A percentile compares a stretch with the other conserved stretches of the same genome.
Evolutionary conservation across 2,888 invertebrate species (phyloP).

Genomic region (Epirrhoe alternata): DNA sequence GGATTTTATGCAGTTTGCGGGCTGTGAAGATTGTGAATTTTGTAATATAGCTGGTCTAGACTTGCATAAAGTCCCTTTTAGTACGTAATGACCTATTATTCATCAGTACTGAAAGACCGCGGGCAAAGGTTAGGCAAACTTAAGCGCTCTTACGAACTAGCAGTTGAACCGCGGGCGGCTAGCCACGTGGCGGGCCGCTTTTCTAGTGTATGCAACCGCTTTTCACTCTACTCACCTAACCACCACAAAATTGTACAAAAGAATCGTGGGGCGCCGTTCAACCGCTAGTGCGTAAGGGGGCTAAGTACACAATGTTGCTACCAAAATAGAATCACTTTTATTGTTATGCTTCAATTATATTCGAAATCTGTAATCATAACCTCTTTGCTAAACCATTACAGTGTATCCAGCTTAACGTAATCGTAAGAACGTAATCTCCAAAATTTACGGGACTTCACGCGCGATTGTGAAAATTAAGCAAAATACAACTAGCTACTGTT

Average conservation of each 20-base stretch:
- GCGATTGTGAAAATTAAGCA: constrained; percentile 24
- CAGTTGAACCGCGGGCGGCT: too few relatives aligned
- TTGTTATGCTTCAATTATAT: background rate
- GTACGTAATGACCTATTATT: constrained; percentile 1
- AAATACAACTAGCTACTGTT: constrained; percentile 11
- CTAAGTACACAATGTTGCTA: too few relatives aligned
- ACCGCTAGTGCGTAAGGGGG: too few relatives aligned
- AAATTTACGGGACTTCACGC: constrained; percentile 25
- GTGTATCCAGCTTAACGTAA: constrained; percentile 3
- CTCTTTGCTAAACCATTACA: constrained; percentile 4
- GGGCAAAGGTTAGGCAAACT: too few relatives aligned
- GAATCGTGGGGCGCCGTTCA: too few relatives aligned
- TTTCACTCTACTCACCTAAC: too few relatives aligned
- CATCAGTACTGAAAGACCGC: background rate
- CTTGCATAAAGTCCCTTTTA: background rate
- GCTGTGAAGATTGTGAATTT: constrained; percentile 26
- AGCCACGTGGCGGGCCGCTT: too few relatives aligned
- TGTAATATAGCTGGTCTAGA: constrained; percentile 9
- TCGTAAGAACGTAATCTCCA: constrained; percentile 7
- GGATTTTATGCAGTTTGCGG: constrained; percentile 32
- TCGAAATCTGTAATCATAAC: background rate
- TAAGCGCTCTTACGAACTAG: too few relatives aligned
- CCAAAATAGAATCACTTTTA: background rate
- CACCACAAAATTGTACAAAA: too few relatives aligned
- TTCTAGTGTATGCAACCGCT: too few relatives aligned